These are phyloP conservation scores for Folsomia manolachei DNA, from an alignment of 2,888 invertebrate genomes.

Conservation along the genomic window DNA sequence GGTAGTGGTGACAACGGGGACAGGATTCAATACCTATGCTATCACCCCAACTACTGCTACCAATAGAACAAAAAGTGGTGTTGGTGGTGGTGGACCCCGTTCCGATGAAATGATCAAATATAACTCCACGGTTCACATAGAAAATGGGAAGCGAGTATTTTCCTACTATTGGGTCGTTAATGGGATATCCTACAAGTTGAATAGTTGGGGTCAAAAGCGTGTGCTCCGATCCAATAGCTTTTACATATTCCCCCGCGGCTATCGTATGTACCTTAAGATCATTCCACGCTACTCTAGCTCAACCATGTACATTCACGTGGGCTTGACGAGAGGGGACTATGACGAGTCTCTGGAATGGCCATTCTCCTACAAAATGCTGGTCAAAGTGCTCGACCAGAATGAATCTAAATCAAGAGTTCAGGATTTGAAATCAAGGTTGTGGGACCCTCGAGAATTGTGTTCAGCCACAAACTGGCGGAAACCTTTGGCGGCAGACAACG, in stretches of 20 bases:
- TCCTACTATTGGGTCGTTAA: conserved; percentile 55
- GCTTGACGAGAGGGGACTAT: conserved; percentile 54
- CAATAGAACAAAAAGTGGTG: conserved; percentile 31
- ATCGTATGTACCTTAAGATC: conserved; percentile 55
- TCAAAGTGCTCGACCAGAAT: conserved; percentile 52
- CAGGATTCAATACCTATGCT: neutral
- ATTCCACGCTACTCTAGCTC: conserved; percentile 52
- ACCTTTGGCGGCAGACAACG: conserved; percentile 54
- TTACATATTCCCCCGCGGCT: conserved; percentile 54
- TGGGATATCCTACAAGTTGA: conserved; percentile 54
- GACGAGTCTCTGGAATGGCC: conserved; percentile 55
- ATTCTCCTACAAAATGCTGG: conserved; percentile 53
- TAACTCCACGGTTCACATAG: conserved; percentile 53
- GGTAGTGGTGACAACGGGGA: conserved; percentile 14
- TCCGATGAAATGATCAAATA: conserved; percentile 52
- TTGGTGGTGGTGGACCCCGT: conserved; percentile 50
- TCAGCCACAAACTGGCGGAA: conserved; percentile 55
- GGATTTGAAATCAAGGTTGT: conserved; percentile 52
- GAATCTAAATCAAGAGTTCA: conserved; percentile 29
- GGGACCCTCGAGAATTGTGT: conserved; percentile 55
- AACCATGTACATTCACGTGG: conserved; percentile 54
- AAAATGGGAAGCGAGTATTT: conserved; percentile 51
- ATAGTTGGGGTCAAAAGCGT: conserved; percentile 54
- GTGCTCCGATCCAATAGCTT: conserved; percentile 55
- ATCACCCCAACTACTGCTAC: conserved; percentile 8